Evolutionary conservation across 92 coral and sea anemone genomes (phyloP).

Genomic region (Muricea muricata): DNA sequence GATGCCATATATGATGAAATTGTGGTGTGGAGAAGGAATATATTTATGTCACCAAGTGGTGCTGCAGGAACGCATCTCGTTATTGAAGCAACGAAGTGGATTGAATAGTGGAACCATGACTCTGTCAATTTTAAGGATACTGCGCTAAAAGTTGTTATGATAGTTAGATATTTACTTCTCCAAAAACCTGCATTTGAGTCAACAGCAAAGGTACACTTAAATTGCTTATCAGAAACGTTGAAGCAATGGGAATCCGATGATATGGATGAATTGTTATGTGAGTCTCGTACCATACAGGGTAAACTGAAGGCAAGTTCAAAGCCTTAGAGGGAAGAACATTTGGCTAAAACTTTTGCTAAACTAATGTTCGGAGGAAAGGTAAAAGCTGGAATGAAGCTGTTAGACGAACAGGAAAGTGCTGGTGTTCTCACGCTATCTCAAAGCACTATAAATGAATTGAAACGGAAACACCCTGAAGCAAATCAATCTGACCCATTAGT

Average conservation of each 20-base stretch:
- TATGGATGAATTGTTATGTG: constrained; percentile 38
- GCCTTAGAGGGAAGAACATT: constrained; percentile 28
- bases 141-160: constrained; percentile 61
- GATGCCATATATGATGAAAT: no score
- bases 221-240: constrained; percentile 44
- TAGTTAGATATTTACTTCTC: constrained; percentile 66
- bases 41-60: constrained; percentile 60
- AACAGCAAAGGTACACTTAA: constrained; percentile 54
- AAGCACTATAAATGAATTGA: constrained; percentile 50
- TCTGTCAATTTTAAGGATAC: constrained; percentile 31
- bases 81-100: constrained; percentile 47
- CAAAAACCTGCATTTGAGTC: constrained; percentile 68
- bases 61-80: constrained; percentile 56
- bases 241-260: constrained; percentile 52
- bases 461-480: constrained; percentile 55
- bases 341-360: constrained; percentile 49
- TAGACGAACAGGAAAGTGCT: constrained; percentile 3
- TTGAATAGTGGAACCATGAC: constrained; percentile 56
- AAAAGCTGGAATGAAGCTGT: constrained; percentile 48
- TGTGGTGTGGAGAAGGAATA: constrained; percentile 41
- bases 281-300: constrained; percentile 49
- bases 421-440: constrained; percentile 62
- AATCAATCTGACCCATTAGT: constrained; percentile 43
- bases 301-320: constrained; percentile 38
- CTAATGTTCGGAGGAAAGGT: constrained; percentile 46